Percentiles rank a stretch among this genome's conserved stretches.
Conservation (phyloP, 2,888 invertebrate genomes). For the Zaprionus bogoriensis region DNA sequence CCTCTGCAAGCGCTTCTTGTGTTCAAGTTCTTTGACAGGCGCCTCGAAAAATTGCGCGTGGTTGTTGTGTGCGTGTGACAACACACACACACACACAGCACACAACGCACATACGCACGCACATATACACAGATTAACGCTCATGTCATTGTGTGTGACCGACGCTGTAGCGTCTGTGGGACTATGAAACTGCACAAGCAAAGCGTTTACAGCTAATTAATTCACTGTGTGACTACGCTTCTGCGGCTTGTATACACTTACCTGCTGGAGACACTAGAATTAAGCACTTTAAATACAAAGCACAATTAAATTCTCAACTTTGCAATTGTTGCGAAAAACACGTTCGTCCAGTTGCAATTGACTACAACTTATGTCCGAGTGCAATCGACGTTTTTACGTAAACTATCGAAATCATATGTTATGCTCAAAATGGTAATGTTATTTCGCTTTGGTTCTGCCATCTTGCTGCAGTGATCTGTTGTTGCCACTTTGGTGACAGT, state of each 20-base stretch:
- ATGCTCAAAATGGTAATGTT: constrained; percentile 30
- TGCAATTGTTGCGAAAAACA: constrained; percentile 10
- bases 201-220: background rate
- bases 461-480: background rate
- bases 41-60: constrained; percentile 36
- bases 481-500: background rate
- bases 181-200: constrained; percentile 4
- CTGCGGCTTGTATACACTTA: constrained; percentile 8
- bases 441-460: background rate
- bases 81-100: constrained; percentile 5
- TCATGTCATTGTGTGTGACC: background rate
- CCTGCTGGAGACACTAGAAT: constrained; percentile 23
- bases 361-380: constrained; percentile 8
- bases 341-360: constrained; percentile 21
- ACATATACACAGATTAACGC: background rate
- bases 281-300: background rate
- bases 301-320: background rate
- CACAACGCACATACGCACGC: background rate
- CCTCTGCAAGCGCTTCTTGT: constrained; percentile 1
- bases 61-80: constrained; percentile 7
- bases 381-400: constrained; percentile 8
- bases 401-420: constrained; percentile 10
- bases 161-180: constrained; percentile 32
- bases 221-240: background rate
- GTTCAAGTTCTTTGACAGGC: constrained; percentile 1